Percentiles rank a stretch among this genome's conserved stretches.
phyloP scores from a whole-genome alignment of 1,140 invertebrate species.

The Trialeurodes vaporariorum region DNA sequence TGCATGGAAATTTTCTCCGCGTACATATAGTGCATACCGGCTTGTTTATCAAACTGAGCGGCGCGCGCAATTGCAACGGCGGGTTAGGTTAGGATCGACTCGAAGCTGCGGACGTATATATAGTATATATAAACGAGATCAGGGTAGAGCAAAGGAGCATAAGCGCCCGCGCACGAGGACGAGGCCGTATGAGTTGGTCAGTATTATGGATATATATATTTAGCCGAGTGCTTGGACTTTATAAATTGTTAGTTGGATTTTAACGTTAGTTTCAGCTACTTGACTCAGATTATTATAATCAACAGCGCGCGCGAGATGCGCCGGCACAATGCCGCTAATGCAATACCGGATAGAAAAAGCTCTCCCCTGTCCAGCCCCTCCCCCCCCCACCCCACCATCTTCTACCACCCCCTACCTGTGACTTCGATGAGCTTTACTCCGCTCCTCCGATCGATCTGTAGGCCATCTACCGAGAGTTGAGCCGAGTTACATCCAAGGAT shows the following conservation, averaged over 20 bases:
- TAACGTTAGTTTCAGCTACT: neutral
- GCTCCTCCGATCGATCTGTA: too few relatives aligned
- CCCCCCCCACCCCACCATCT: neutral
- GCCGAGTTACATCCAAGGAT: too few relatives aligned
- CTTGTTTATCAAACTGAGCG: neutral
- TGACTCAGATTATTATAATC: neutral
- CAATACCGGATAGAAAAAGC: neutral
- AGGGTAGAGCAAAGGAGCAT: neutral
- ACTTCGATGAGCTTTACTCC: too few relatives aligned
- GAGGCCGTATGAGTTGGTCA: too few relatives aligned
- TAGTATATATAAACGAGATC: too few relatives aligned
- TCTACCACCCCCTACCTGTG: too few relatives aligned
- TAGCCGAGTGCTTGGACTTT: neutral
- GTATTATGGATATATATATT: too few relatives aligned
- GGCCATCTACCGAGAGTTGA: too few relatives aligned
- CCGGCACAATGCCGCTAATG: neutral
- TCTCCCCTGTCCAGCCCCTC: neutral
- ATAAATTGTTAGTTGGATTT: conserved; percentile 1
- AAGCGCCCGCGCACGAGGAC: neutral
- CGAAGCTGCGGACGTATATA: too few relatives aligned
- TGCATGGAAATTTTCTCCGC: neutral
- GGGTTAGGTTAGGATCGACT: too few relatives aligned
- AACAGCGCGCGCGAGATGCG: neutral
- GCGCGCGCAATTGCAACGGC: too few relatives aligned
- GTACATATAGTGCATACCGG: too few relatives aligned